phyloP scores from a whole-genome alignment of 1,140 invertebrate genomes.

The Thaumetopoea pityocampa region DNA sequence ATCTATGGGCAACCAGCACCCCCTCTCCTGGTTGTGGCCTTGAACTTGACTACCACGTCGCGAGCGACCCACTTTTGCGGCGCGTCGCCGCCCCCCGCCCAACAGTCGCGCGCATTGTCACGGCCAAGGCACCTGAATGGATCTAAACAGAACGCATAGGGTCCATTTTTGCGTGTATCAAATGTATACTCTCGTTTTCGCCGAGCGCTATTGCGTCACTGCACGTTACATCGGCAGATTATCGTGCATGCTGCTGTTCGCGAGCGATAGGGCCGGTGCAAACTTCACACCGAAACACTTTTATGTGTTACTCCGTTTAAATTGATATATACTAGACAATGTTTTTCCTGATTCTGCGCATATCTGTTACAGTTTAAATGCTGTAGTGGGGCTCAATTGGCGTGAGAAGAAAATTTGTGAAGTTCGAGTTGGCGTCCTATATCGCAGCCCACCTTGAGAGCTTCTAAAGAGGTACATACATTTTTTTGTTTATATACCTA shows the following conservation, averaged over 20 bases:
- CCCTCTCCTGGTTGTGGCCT: conserved; percentile 53
- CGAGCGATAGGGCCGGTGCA: conserved; percentile 12
- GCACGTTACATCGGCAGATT: conserved; percentile 43
- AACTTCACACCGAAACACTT: conserved; percentile 16
- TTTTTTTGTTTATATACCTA: no score
- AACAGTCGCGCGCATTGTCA: conserved; percentile 45
- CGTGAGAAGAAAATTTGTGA: no score
- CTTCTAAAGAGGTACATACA: no score
- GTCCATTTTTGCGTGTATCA: conserved; percentile 43
- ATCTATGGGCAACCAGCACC: conserved; percentile 59
- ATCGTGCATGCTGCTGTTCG: conserved; percentile 26
- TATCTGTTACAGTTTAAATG: no score
- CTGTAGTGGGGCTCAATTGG: no score
- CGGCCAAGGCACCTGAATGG: conserved; percentile 58
- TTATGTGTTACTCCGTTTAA: no score
- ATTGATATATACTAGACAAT: no score
- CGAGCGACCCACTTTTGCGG: conserved; percentile 61
- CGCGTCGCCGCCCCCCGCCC: conserved; percentile 29
- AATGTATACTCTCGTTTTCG: conserved; percentile 56
- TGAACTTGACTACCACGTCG: conserved; percentile 67
- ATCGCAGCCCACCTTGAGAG: no score
- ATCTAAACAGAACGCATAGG: conserved; percentile 43
- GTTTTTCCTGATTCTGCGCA: no score
- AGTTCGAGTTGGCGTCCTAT: no score
- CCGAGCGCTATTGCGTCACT: conserved; percentile 57